Conservation (phyloP, 2,888 invertebrate species). For the Metellina segmentata region DNA sequence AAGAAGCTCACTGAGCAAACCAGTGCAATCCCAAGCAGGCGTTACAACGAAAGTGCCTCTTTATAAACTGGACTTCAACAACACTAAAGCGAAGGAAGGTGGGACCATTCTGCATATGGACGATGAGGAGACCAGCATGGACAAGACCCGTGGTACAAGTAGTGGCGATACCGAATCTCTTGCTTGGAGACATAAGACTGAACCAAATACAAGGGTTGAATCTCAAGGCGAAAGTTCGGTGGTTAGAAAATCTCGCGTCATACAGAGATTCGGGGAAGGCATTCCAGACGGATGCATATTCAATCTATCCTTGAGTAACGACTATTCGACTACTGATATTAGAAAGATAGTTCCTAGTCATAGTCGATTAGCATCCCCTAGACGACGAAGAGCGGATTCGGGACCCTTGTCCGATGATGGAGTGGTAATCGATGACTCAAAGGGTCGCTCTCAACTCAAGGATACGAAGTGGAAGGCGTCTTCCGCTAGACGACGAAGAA, state of each 20-base stretch:
- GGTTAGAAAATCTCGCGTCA: conserved; percentile 3
- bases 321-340: neutral
- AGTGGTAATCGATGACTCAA: no score
- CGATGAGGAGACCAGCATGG: neutral
- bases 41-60: neutral
- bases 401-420: no score
- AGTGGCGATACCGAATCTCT: neutral
- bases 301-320: conserved; percentile 26
- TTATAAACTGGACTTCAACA: neutral
- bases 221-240: neutral
- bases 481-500: no score
- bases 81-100: neutral
- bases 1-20: neutral
- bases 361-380: no score
- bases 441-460: no score
- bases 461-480: no score
- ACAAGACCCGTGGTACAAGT: neutral
- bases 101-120: neutral
- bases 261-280: conserved; percentile 64
- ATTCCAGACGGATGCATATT: conserved; percentile 52
- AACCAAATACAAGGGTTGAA: neutral
- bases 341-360: no score
- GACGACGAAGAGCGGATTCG: no score
- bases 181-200: neutral
- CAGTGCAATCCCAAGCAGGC: neutral